These are phyloP conservation scores for Esox lucius DNA, from an alignment of 2,797 vertebrate species.

Conservation along the genomic window DNA sequence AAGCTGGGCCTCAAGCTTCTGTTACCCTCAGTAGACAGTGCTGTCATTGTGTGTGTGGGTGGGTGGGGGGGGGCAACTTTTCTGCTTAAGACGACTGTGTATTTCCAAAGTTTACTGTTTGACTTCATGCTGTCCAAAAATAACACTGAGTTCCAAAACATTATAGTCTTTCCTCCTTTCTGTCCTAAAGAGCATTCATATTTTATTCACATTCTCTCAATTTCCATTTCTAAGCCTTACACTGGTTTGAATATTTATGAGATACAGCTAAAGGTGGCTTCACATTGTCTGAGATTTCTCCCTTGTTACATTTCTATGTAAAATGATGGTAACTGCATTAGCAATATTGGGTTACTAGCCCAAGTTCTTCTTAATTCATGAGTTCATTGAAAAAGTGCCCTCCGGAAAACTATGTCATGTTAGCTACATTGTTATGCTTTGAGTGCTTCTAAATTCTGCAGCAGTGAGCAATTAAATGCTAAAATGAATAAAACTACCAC, in stretches of 20 bases:
- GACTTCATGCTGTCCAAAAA: conserved; percentile 53
- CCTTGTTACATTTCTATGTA: neutral
- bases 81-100: conserved; percentile 22
- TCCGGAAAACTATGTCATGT: conserved; percentile 2
- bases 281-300: conserved; percentile 10
- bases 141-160: conserved; percentile 30
- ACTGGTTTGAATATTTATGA: conserved; percentile 23
- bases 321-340: neutral
- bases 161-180: neutral
- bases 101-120: conserved; percentile 36
- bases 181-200: conserved; percentile 26
- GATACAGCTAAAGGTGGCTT: conserved; percentile 5
- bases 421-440: neutral
- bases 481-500: neutral
- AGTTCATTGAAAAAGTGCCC: conserved; percentile 8
- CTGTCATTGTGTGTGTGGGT: conserved; percentile 51
- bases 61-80: conserved; percentile 34
- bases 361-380: conserved; percentile 1
- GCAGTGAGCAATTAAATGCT: neutral
- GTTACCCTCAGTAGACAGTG: conserved; percentile 43
- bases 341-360: neutral
- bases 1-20: conserved; percentile 54
- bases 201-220: conserved; percentile 26
- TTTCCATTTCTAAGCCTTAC: conserved; percentile 23
- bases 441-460: conserved; percentile 5